These are phyloP conservation scores for Boleophthalmus pectinirostris DNA, from an alignment of 2,113 vertebrate species.

Conservation along the genomic window DNA sequence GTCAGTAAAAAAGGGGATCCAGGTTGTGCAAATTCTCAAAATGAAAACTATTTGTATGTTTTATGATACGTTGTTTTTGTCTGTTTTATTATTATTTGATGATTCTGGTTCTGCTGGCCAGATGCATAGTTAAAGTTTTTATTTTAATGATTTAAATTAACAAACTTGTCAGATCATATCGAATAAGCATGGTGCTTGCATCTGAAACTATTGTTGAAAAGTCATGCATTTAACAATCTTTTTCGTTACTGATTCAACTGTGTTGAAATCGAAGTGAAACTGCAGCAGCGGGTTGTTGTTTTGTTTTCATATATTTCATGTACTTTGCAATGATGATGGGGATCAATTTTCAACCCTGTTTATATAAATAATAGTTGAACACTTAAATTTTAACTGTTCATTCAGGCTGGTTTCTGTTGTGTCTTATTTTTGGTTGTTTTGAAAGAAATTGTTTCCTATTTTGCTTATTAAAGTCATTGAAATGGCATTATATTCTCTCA, in stretches of 20 bases:
- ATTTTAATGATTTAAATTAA: slow-evolving; percentile 99
- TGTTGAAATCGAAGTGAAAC: slow-evolving; percentile 97
- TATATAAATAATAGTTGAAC: slow-evolving; percentile 90
- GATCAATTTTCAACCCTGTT: slow-evolving; percentile 99
- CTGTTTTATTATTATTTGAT: slow-evolving; percentile 89
- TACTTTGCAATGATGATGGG: slow-evolving; percentile 86
- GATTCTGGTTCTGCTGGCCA: slow-evolving; percentile 99
- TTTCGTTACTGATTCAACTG: slow-evolving; percentile 99
- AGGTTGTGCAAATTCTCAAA: slow-evolving; percentile 94
- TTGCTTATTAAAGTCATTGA: slow-evolving; percentile 99
- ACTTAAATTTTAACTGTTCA: slow-evolving; percentile 98
- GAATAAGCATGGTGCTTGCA: slow-evolving; percentile 99
- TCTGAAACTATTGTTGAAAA: slow-evolving; percentile 96
- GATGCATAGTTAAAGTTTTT: slow-evolving; percentile 98
- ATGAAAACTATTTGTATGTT: slow-evolving; percentile 85
- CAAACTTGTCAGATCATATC: slow-evolving; percentile 92
- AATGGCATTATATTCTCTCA: slow-evolving; percentile 88
- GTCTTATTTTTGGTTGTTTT: slow-evolving; percentile 87
- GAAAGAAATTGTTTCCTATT: slow-evolving; percentile 98
- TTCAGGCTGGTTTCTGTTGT: slow-evolving; percentile 99
- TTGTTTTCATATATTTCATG: slow-evolving; percentile 94
- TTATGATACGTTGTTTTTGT: slow-evolving; percentile 63
- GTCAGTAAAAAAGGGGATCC: slow-evolving; percentile 94
- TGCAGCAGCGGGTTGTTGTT: slow-evolving; percentile 93
- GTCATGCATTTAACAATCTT: slow-evolving; percentile 96